Evolutionary conservation across 2,797 vertebrate species (phyloP).

Genomic region (Pitangus sulphuratus): DNA sequence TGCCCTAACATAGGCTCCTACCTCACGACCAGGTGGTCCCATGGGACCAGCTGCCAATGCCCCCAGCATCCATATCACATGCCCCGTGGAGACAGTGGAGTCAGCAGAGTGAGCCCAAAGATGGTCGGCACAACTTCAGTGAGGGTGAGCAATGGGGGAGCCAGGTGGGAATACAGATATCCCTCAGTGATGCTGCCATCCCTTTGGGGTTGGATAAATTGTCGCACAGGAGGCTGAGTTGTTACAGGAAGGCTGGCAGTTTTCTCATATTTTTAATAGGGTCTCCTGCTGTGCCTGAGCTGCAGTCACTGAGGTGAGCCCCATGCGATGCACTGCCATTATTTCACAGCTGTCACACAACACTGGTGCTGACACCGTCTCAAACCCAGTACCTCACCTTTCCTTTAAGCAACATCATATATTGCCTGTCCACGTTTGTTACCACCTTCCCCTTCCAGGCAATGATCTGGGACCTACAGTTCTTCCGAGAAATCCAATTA

Average conservation of each 20-base stretch:
- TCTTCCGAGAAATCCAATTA: background rate
- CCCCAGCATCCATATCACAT: background rate
- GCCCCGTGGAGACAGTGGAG: rapidly evolving
- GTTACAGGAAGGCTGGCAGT: background rate
- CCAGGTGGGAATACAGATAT: background rate
- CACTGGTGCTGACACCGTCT: background rate
- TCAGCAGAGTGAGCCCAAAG: background rate
- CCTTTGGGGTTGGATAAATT: background rate
- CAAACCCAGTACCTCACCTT: background rate
- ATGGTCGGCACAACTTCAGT: background rate
- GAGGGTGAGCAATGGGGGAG: background rate
- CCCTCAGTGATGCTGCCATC: background rate
- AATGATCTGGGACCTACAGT: background rate
- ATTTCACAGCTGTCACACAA: background rate
- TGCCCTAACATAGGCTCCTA: background rate
- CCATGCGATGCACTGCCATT: rapidly evolving
- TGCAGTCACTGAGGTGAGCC: background rate
- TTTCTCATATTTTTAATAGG: background rate
- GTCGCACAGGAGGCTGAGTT: background rate
- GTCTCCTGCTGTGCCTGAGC: background rate
- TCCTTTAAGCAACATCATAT: background rate
- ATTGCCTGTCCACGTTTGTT: background rate
- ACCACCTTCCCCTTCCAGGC: background rate
- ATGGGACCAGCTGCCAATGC: background rate
- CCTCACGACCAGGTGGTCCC: background rate